phyloP scores from a whole-genome alignment of 2,888 invertebrate species.

The Therioaphis trifolii region DNA sequence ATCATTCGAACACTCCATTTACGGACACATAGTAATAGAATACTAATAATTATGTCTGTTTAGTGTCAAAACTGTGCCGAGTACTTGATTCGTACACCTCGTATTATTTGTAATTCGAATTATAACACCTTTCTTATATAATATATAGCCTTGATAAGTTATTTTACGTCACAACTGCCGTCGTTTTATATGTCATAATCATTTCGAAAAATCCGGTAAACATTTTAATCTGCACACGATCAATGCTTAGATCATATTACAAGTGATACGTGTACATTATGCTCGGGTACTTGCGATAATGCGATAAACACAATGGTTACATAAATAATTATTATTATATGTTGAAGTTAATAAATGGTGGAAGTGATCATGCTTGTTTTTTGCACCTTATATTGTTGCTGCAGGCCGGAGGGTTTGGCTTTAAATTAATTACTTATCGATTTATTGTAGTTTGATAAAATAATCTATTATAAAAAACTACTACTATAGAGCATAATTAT shows the following conservation, averaged over 20 bases:
- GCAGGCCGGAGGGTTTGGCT: background rate
- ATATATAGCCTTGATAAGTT: conserved; percentile 24
- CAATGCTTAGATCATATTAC: conserved; percentile 30
- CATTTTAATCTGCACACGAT: conserved; percentile 13
- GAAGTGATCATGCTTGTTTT: background rate
- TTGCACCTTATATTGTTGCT: background rate
- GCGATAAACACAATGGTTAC: conserved; percentile 22
- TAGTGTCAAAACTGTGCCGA: too few relatives aligned
- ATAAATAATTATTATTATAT: background rate
- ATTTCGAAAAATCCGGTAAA: conserved; percentile 21
- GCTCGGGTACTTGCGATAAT: background rate
- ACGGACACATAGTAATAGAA: too few relatives aligned
- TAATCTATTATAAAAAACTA: background rate
- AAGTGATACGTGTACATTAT: background rate
- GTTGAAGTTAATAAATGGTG: background rate
- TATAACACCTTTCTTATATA: conserved; percentile 7
- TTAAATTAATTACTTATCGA: background rate
- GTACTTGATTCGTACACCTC: too few relatives aligned
- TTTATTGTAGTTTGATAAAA: background rate
- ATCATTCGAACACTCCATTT: too few relatives aligned
- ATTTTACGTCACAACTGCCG: background rate
- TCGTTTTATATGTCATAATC: background rate
- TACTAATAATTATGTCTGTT: too few relatives aligned
- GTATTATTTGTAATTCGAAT: too few relatives aligned
- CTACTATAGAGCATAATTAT: too few relatives aligned